Evolutionary conservation across 2,797 vertebrate genomes (phyloP).

Genomic region (Paedocypris micromegethes): DNA sequence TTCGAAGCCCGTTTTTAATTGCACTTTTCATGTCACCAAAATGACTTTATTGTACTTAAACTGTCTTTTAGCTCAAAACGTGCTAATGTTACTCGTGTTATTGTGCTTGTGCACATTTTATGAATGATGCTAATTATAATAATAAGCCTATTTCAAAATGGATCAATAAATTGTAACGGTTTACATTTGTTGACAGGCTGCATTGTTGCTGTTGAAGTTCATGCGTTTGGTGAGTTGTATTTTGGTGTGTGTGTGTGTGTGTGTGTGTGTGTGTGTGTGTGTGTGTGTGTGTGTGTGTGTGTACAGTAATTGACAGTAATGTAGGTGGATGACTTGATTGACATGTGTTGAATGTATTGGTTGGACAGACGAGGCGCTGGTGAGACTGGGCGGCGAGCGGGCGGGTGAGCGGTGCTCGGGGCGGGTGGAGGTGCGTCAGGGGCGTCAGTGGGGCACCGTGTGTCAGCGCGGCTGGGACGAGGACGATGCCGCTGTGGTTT

Average conservation of each 20-base stretch:
- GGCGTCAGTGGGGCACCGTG: slow-evolving; percentile 67
- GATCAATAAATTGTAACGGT: background rate
- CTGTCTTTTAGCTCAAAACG: too few species aligned
- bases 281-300: too few species aligned
- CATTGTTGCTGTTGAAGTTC: slow-evolving; percentile 48
- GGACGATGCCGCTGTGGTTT: slow-evolving; percentile 66
- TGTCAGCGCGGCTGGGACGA: slow-evolving; percentile 66
- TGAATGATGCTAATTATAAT: too few species aligned
- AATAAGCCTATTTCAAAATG: too few species aligned
- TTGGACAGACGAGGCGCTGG: slow-evolving; percentile 50
- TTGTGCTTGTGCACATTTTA: too few species aligned
- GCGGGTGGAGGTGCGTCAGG: slow-evolving; percentile 66
- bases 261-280: background rate
- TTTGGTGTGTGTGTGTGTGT: background rate
- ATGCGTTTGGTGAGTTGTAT: slow-evolving; percentile 58
- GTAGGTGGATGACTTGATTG: too few species aligned
- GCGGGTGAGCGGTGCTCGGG: slow-evolving; percentile 61
- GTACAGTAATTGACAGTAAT: background rate
- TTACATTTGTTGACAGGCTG: slow-evolving; percentile 47
- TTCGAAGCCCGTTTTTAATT: too few species aligned
- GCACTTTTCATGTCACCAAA: too few species aligned
- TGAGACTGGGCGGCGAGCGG: slow-evolving; percentile 57
- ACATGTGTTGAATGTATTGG: background rate
- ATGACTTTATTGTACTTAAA: too few species aligned
- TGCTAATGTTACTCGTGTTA: too few species aligned